Evolutionary conservation across 2,888 invertebrate genomes (phyloP).

Genomic region (Monoplex corrugatus): DNA sequence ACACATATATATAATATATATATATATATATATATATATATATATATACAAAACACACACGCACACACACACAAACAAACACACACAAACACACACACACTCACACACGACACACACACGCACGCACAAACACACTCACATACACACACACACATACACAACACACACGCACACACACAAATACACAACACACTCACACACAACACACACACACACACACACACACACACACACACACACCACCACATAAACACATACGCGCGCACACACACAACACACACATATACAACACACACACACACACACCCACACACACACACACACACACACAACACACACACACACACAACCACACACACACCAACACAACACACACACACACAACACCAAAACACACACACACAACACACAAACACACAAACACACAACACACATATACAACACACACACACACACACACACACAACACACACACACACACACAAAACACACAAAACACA

Average conservation of each 20-base stretch:
- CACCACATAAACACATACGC: neutral
- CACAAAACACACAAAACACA: too few relatives aligned
- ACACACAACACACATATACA: constrained; percentile 11
- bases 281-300: too few relatives aligned
- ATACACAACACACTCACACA: neutral
- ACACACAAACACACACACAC: constrained; percentile 17
- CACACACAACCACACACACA: neutral
- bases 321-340: neutral
- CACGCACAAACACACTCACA: too few relatives aligned
- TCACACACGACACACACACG: too few relatives aligned
- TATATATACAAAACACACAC: neutral
- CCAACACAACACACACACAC: neutral
- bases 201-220: neutral
- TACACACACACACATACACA: neutral
- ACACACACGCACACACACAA: too few relatives aligned
- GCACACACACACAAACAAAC: neutral
- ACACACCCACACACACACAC: too few relatives aligned
- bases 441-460: constrained; percentile 26
- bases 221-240: neutral
- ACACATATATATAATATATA: too few relatives aligned
- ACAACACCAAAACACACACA: neutral
- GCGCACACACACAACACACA: constrained; percentile 17
- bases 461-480: too few relatives aligned
- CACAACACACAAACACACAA: neutral
- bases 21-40: neutral